These are phyloP conservation scores for Epizoanthus rinbou DNA, from an alignment of 92 coral and sea anemone genomes.

Conservation along the genomic window DNA sequence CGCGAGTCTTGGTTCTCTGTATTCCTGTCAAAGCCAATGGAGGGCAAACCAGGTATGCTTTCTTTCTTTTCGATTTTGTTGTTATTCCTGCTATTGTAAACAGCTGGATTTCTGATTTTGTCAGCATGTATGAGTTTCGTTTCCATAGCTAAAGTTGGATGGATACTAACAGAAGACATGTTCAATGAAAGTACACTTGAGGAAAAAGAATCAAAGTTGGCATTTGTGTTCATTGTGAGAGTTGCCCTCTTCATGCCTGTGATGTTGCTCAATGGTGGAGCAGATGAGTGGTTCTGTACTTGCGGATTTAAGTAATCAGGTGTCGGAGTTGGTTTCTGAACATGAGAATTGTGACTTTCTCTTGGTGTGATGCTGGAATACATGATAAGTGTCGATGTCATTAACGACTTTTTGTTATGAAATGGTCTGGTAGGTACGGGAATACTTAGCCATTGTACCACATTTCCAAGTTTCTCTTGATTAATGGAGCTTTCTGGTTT, in stretches of 20 bases:
- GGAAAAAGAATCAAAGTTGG: background rate
- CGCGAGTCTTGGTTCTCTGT: background rate
- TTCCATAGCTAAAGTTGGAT: background rate
- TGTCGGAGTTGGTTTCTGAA: background rate
- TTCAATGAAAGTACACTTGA: no score
- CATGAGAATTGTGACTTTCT: background rate
- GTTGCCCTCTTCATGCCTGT: background rate
- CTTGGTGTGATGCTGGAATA: no score
- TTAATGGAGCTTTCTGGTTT: background rate
- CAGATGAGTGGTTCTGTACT: background rate
- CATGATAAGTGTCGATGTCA: background rate
- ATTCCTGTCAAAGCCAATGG: background rate
- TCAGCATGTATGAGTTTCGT: background rate
- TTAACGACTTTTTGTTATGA: background rate
- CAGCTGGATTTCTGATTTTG: background rate
- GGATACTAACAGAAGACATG: background rate
- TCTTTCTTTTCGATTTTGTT: background rate
- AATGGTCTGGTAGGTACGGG: background rate
- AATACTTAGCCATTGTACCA: background rate
- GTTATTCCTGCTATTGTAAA: background rate
- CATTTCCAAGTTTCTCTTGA: background rate
- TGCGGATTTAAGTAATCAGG: background rate
- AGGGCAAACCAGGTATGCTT: background rate
- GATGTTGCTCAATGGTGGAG: background rate
- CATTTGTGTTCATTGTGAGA: background rate